These are phyloP conservation scores for Sebastes wilsoni DNA, from an alignment of 2,797 vertebrate genomes.

Conservation along the genomic window DNA sequence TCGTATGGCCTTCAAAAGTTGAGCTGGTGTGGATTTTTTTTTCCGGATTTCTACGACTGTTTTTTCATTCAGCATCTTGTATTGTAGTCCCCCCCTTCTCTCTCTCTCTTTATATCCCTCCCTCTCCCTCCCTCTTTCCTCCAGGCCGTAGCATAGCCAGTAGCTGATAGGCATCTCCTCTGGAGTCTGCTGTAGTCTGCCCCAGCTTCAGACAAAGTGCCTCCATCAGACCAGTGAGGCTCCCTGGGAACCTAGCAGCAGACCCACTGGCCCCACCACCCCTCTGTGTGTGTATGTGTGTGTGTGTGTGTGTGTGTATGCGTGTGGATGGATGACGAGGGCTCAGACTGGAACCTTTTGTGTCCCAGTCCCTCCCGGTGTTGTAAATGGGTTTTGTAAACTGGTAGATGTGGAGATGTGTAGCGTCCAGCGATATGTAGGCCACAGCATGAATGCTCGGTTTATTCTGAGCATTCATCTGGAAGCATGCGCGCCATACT, in stretches of 20 bases:
- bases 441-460: slow-evolving; percentile 49
- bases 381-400: slow-evolving; percentile 70
- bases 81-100: slow-evolving; percentile 21
- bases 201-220: slow-evolving; percentile 86
- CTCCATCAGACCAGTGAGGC: slow-evolving; percentile 83
- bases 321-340: slow-evolving; percentile 20
- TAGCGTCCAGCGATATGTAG: slow-evolving; percentile 20
- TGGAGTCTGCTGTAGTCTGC: slow-evolving; percentile 88
- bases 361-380: slow-evolving; percentile 43
- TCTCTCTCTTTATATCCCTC: neutral
- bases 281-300: slow-evolving; percentile 19
- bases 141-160: slow-evolving; percentile 75
- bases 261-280: slow-evolving; percentile 74
- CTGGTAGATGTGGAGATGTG: slow-evolving; percentile 54
- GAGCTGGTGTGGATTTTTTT: neutral
- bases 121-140: slow-evolving; percentile 63
- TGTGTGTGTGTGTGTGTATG: slow-evolving; percentile 6
- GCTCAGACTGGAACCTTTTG: slow-evolving; percentile 66
- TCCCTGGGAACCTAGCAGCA: slow-evolving; percentile 84
- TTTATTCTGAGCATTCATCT: slow-evolving; percentile 47
- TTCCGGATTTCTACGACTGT: slow-evolving; percentile 19
- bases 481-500: neutral
- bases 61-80: slow-evolving; percentile 52
- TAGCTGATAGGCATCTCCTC: slow-evolving; percentile 87
- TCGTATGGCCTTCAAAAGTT: neutral